Evolutionary conservation across 2,113 vertebrate species (phyloP).

Genomic region (Craseonycteris thonglongyai): DNA sequence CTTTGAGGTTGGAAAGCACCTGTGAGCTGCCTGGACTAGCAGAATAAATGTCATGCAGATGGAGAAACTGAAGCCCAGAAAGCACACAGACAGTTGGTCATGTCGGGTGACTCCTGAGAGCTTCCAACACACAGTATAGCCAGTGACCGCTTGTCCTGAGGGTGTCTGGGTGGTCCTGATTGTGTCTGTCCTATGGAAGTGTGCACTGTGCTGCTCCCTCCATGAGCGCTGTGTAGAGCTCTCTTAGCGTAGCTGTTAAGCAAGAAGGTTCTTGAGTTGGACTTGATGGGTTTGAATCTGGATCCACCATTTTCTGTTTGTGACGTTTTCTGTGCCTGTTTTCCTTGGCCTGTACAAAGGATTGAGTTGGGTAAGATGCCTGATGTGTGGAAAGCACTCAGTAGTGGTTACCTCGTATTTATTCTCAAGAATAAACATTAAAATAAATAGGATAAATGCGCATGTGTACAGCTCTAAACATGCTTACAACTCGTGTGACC

Average conservation of each 20-base stretch:
- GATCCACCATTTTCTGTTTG: background rate
- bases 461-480: background rate
- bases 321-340: background rate
- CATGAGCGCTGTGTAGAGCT: background rate
- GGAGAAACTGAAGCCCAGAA: background rate
- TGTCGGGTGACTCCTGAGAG: background rate
- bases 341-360: background rate
- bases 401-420: background rate
- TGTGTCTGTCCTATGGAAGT: background rate
- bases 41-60: background rate
- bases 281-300: background rate
- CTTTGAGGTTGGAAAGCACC: background rate
- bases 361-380: background rate
- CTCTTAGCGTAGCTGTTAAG: background rate
- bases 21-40: background rate
- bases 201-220: background rate
- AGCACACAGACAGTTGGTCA: background rate
- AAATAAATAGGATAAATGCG: background rate
- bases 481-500: background rate
- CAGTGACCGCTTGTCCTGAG: fast-evolving
- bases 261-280: background rate
- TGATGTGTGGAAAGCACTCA: background rate
- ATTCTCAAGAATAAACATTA: background rate
- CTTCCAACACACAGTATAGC: background rate
- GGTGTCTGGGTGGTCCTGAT: background rate